Evolutionary conservation across 2,797 vertebrate species (phyloP), one percentile per base, ranked within the genome.

Genomic region (Melanotaenia parkinsoni): DNA sequence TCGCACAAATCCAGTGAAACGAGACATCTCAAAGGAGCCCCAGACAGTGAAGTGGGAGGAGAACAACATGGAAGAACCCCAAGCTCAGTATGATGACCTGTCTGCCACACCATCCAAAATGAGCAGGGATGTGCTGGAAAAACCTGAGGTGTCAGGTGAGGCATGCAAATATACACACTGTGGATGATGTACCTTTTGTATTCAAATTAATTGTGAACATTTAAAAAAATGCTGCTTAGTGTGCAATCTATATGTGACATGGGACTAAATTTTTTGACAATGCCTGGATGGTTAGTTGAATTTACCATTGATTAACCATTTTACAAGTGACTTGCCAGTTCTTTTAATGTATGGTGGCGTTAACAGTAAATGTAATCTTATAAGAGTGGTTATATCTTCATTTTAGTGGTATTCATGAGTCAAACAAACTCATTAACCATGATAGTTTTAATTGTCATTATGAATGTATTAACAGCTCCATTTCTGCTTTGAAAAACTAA

Each of bases 91-190:
- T 2, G 76, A 61, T 1, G 71, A 67, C 11, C 11, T 26, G 8
- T 32, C 85, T 3, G 28, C 61, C 10, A n/a, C 83, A 13, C 76
- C 90, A 7, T 79, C 89, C 13, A 72, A 79, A 35, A 66, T 60
- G 2, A 84, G 37, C 53, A 85, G 76, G 58, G 93, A 95, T 5
- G 18, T 74, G 20, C 69, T 80, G 67, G 91, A 94, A 43, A 93
- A 90, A 71, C 32, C 68, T 3, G 92, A 93, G 54, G 90, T 82
- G 26, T 63, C 92, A 64, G 86, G 89, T 92, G 74, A 89, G 77
- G 58, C 9, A 0, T 50, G 1, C 10, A 56, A 24, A 37, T 18
- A 10, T 10, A 33, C 0, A 58, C n/a, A 51, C 14, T 33, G 1
- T 57, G 28, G 37, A 20, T 65, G 38, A 37, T 5, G 26, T 67